phyloP scores from a whole-genome alignment of 64 coral and sea anemone genomes.

The Montipora capricornis region DNA sequence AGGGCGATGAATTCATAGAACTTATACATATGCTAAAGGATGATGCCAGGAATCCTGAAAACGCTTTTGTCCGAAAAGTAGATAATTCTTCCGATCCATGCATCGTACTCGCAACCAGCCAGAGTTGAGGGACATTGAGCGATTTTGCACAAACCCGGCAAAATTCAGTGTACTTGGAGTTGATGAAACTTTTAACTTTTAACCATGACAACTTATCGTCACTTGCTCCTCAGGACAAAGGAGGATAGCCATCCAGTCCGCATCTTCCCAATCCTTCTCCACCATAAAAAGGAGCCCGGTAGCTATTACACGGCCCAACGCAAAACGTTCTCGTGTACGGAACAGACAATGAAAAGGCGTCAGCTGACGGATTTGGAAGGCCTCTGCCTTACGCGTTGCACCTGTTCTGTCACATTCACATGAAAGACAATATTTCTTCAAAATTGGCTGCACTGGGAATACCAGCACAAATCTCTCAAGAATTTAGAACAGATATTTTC shows the following conservation, averaged over 20 bases:
- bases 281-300: constrained; percentile 61
- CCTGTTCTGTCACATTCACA: constrained; percentile 73
- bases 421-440: constrained; percentile 68
- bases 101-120: constrained; percentile 62
- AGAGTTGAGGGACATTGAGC: constrained; percentile 64
- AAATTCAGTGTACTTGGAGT: constrained; percentile 67
- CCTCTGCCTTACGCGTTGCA: constrained; percentile 56
- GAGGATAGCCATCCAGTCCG: constrained; percentile 42
- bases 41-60: neutral
- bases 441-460: constrained; percentile 57
- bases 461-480: neutral
- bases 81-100: constrained; percentile 52
- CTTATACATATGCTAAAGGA: too few species aligned
- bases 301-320: constrained; percentile 48
- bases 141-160: constrained; percentile 71
- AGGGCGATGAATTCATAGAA: too few species aligned
- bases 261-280: constrained; percentile 68
- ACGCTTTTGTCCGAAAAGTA: constrained; percentile 72
- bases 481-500: constrained; percentile 70
- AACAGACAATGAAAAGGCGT: constrained; percentile 56
- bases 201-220: constrained; percentile 45
- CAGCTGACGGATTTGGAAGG: constrained; percentile 63
- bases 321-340: constrained; percentile 65
- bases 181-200: constrained; percentile 74
- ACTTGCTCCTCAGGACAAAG: constrained; percentile 52